Conservation (phyloP, 1,140 invertebrate species). For the Bombus impatiens region DNA sequence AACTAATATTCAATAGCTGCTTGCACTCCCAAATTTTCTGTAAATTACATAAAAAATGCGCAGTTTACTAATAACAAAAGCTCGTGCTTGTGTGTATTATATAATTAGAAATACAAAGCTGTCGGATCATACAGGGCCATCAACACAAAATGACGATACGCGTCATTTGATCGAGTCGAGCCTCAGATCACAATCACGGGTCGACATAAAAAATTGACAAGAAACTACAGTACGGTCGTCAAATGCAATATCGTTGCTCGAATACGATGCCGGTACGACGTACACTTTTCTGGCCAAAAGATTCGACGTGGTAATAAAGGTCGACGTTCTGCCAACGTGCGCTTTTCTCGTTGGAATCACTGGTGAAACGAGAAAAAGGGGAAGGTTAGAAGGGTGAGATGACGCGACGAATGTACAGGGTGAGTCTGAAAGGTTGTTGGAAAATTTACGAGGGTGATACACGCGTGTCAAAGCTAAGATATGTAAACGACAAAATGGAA, state of each 20-base stretch:
- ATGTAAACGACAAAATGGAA: slow-evolving; percentile 13
- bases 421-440: slow-evolving; percentile 1
- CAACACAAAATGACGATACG: no score
- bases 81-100: no score
- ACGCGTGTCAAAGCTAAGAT: slow-evolving; percentile 11
- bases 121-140: no score
- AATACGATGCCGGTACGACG: neutral
- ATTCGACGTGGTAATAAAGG: slow-evolving; percentile 32
- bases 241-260: slow-evolving; percentile 14
- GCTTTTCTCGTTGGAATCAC: slow-evolving; percentile 17
- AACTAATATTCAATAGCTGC: neutral
- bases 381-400: neutral
- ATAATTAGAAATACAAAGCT: no score
- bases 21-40: no score
- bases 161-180: no score
- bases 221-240: neutral
- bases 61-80: neutral
- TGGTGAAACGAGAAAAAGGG: slow-evolving; percentile 7
- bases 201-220: neutral
- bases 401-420: neutral
- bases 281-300: neutral
- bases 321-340: neutral
- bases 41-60: no score
- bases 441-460: neutral
- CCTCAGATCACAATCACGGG: neutral